Evolutionary conservation across 2,113 vertebrate genomes (phyloP).

Genomic region (Rynchops niger): DNA sequence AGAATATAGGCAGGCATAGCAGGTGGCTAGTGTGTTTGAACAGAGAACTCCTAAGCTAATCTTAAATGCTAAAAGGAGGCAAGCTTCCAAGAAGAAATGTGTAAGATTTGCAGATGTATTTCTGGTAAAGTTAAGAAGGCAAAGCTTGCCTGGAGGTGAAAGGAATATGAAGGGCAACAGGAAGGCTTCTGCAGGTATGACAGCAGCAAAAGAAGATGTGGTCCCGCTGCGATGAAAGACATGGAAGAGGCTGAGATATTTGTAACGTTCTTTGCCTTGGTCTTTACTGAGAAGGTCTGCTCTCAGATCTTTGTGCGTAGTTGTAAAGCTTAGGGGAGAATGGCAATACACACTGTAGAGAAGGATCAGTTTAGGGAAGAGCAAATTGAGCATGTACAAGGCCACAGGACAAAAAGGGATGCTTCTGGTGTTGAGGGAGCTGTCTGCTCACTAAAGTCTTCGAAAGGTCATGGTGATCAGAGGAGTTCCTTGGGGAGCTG

Average conservation of each 20-base stretch:
- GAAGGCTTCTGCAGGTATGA: background rate
- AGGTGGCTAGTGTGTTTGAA: background rate
- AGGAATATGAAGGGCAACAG: background rate
- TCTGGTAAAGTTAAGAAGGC: background rate
- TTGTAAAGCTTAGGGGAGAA: background rate
- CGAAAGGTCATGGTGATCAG: background rate
- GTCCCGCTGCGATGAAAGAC: background rate
- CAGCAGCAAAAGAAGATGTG: background rate
- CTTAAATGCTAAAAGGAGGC: background rate
- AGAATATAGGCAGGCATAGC: background rate
- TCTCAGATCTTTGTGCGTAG: background rate
- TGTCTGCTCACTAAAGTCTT: background rate
- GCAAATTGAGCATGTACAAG: background rate
- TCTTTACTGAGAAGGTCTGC: background rate
- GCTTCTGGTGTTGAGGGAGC: background rate
- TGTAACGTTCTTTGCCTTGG: background rate
- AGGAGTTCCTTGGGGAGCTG: background rate
- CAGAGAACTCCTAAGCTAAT: background rate
- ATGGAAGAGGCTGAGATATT: background rate
- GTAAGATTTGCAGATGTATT: background rate
- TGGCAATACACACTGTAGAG: background rate
- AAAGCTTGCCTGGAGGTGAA: background rate
- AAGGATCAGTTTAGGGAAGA: background rate
- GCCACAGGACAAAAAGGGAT: background rate
- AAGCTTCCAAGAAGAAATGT: background rate